Percentiles rank a stretch among this genome's conserved stretches.
phyloP scores from a whole-genome alignment of 2,888 invertebrate genomes.

The Pyrrhia umbra region DNA sequence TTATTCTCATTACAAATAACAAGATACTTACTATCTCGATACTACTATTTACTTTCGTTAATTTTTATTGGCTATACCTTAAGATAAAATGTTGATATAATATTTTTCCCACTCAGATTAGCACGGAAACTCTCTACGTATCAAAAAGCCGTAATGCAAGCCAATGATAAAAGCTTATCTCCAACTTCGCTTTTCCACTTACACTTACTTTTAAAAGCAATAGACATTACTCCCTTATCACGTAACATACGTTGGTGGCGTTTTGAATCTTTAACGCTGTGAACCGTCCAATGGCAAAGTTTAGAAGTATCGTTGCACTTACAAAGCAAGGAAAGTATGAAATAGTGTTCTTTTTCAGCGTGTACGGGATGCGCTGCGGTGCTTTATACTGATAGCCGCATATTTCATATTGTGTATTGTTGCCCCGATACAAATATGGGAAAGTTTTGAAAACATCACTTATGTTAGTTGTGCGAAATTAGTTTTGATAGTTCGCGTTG shows the following conservation, averaged over 20 bases:
- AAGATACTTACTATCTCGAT: not conserved
- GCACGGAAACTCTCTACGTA: slow-evolving; percentile 27
- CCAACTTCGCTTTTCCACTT: slow-evolving; percentile 45
- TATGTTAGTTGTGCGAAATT: slow-evolving; percentile 50
- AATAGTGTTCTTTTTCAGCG: slow-evolving; percentile 67
- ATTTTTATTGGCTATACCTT: not conserved
- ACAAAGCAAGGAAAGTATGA: slow-evolving; percentile 72
- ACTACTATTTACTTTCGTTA: not conserved
- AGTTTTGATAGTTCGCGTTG: slow-evolving; percentile 53
- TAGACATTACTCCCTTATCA: slow-evolving; percentile 60
- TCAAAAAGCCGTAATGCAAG: slow-evolving; percentile 53
- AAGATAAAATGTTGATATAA: not conserved
- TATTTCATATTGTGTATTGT: slow-evolving; percentile 59
- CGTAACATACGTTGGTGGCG: slow-evolving; percentile 61
- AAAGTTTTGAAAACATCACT: slow-evolving; percentile 56
- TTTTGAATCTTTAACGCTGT: slow-evolving; percentile 69
- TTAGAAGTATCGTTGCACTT: slow-evolving; percentile 69
- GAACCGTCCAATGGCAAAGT: slow-evolving; percentile 67
- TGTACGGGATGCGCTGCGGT: slow-evolving; percentile 61
- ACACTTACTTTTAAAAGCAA: slow-evolving; percentile 63
- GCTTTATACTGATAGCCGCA: slow-evolving; percentile 60
- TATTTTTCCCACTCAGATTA: slow-evolving; percentile 18
- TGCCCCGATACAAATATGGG: slow-evolving; percentile 50
- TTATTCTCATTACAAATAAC: no score
- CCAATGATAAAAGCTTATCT: slow-evolving; percentile 54